phyloP scores from a whole-genome alignment of 2,888 invertebrate species.

The Neocrepidodera transversa region DNA sequence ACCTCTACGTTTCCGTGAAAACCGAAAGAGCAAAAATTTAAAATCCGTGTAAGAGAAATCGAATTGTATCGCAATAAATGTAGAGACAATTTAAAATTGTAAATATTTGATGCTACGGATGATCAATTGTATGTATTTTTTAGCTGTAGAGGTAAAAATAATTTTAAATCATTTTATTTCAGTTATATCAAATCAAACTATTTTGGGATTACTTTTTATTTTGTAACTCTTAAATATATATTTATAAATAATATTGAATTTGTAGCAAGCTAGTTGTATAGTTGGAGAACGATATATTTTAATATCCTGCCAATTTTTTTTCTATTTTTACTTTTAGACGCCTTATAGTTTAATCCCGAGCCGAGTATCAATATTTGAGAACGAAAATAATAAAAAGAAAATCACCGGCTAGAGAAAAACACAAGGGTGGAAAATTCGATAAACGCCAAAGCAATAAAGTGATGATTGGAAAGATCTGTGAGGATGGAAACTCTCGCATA shows the following conservation, averaged over 20 bases:
- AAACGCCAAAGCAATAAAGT: constrained; percentile 59
- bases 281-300: too few species aligned
- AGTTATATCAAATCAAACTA: too few species aligned
- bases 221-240: too few species aligned
- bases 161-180: too few species aligned
- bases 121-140: constrained; percentile 13
- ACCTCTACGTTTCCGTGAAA: neutral
- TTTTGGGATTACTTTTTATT: too few species aligned
- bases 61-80: constrained; percentile 18
- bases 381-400: constrained; percentile 25
- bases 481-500: constrained; percentile 33
- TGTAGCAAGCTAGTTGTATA: too few species aligned
- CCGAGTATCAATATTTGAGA: constrained; percentile 31
- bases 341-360: constrained; percentile 17
- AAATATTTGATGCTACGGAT: constrained; percentile 29
- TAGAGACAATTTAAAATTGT: constrained; percentile 26
- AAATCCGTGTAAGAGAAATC: constrained; percentile 10
- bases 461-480: constrained; percentile 57
- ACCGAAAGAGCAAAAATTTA: constrained; percentile 24
- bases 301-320: too few species aligned
- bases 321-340: too few species aligned
- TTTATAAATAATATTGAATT: too few species aligned
- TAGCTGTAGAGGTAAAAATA: too few species aligned
- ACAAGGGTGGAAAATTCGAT: constrained; percentile 58
- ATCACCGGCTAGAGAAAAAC: constrained; percentile 44